Percentiles rank a stretch among this genome's conserved stretches.
These are phyloP conservation scores for Thalassophryne amazonica DNA, from an alignment of 2,797 vertebrate species.

Conservation along the genomic window DNA sequence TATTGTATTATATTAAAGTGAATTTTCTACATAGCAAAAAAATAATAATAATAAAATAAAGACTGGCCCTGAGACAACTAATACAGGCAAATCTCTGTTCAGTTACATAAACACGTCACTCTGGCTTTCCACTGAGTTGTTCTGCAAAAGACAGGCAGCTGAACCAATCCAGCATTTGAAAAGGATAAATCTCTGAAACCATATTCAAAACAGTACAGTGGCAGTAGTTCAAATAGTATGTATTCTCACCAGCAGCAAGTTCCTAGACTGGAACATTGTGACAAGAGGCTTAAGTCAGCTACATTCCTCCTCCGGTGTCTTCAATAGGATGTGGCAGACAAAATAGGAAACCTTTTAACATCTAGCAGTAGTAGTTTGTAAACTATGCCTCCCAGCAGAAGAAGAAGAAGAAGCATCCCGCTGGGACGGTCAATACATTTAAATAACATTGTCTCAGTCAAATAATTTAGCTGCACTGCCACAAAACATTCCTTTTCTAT, in stretches of 20 bases:
- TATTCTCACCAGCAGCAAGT: conserved; percentile 20
- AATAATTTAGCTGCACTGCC: too few relatives aligned
- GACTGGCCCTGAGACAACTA: background rate
- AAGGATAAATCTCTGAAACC: conserved; percentile 36
- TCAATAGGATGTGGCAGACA: conserved; percentile 19
- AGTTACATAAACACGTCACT: background rate
- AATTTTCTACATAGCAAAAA: too few relatives aligned
- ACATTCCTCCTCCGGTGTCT: conserved; percentile 20
- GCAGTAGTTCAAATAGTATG: conserved; percentile 15
- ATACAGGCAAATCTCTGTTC: background rate
- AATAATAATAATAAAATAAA: too few relatives aligned
- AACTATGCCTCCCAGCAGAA: conserved; percentile 1
- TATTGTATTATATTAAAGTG: too few relatives aligned
- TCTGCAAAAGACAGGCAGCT: conserved; percentile 1
- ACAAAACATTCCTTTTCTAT: conserved; percentile 3
- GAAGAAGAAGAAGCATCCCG: too few relatives aligned
- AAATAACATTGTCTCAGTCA: too few relatives aligned
- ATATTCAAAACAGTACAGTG: conserved; percentile 39
- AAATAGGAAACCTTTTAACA: conserved; percentile 5
- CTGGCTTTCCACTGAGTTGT: conserved; percentile 1
- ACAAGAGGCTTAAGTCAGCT: conserved; percentile 38
- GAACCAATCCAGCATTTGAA: conserved; percentile 22
- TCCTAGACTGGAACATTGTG: conserved; percentile 44
- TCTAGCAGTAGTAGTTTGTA: conserved; percentile 1
- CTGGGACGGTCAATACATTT: too few relatives aligned